Evolutionary conservation across 30 jellyfish, hydroid and myxozoan genomes (phyloP), one percentile per base, ranked within the genome.

Genomic region (Clytia hemisphaerica): DNA sequence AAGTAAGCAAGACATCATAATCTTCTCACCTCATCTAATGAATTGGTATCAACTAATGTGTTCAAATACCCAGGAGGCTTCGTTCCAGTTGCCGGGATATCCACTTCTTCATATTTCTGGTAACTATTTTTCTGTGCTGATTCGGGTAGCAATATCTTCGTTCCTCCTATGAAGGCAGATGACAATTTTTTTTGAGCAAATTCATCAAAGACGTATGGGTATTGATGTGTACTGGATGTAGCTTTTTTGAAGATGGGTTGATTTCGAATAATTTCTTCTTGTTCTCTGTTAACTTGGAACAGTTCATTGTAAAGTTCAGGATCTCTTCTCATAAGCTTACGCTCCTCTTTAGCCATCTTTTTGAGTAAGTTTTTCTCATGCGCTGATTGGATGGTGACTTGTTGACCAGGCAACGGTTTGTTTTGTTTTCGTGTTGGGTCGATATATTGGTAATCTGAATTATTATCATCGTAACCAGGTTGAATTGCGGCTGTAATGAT

Each of bases 181-280:
- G 95, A 42, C 37, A 75, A 83, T 50, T 81, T 82, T 37, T 85
- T 81, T 19, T 81, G 40, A 0, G 95, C 93, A 35, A 89, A 48
- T n/a, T 82, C 72, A 53, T 89, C 98, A 82, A 73, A 89, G n/a
- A 89, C 98, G 45, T 37, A 76, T 2, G 98, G 98, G 53, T 89
- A 89, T 26, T 26, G 61, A 32, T 72, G 84, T 0, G 79, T 34
- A 38, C 28, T 30, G 18, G 83, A 18, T 57, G 84, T 58, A 15
- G 78, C 82, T 6, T 27, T 24, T 45, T 26, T 69, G 30, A 69
- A 50, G 36, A 69, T 18, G 19, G 81, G 78, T 69, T 69, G 77
- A 16, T 51, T 33, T 46, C 30, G 76, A 14, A 69, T 31, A 24
- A 22, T 50, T 28, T 46, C 77, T 28, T 45, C 58, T 49, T 69